Conservation (phyloP, 2,888 invertebrate genomes). For the Drosophila phalerata region DNA sequence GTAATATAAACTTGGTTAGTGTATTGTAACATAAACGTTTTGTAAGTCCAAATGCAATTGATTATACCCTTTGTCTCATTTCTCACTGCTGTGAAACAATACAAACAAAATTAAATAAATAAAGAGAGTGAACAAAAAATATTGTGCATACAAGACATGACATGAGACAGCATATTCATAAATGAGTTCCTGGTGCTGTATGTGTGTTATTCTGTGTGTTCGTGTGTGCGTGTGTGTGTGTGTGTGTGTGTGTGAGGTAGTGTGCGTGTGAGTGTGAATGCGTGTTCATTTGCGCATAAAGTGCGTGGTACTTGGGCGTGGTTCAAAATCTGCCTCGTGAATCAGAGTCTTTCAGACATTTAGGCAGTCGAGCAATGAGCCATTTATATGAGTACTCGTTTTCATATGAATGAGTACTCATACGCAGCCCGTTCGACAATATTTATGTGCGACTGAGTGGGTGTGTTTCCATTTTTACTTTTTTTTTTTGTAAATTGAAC, state of each 20-base stretch:
- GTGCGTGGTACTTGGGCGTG: conserved; percentile 69
- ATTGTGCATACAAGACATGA: conserved; percentile 50
- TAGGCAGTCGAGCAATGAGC: conserved; percentile 40
- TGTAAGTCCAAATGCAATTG: conserved; percentile 1
- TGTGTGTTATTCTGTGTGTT: neutral
- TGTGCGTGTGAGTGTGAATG: conserved; percentile 61
- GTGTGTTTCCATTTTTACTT: conserved; percentile 2
- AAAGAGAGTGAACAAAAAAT: conserved; percentile 8
- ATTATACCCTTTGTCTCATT: conserved; percentile 34
- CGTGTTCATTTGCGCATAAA: conserved; percentile 70
- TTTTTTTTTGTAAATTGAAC: conserved; percentile 39
- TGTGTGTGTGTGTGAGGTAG: conserved; percentile 14
- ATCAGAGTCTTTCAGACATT: conserved; percentile 26
- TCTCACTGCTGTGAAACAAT: conserved; percentile 4
- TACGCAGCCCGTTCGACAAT: conserved; percentile 20
- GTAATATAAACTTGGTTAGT: neutral
- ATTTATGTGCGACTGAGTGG: conserved; percentile 14
- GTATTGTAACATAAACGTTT: neutral
- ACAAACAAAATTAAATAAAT: conserved; percentile 22
- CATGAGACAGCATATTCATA: conserved; percentile 67
- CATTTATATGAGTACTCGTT: conserved; percentile 43
- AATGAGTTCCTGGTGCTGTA: conserved; percentile 46
- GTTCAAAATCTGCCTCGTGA: conserved; percentile 44
- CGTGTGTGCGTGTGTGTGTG: conserved; percentile 36
- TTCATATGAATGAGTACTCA: conserved; percentile 47